Conservation (phyloP, 2,888 invertebrate species). For the Deilephila elpenor region DNA sequence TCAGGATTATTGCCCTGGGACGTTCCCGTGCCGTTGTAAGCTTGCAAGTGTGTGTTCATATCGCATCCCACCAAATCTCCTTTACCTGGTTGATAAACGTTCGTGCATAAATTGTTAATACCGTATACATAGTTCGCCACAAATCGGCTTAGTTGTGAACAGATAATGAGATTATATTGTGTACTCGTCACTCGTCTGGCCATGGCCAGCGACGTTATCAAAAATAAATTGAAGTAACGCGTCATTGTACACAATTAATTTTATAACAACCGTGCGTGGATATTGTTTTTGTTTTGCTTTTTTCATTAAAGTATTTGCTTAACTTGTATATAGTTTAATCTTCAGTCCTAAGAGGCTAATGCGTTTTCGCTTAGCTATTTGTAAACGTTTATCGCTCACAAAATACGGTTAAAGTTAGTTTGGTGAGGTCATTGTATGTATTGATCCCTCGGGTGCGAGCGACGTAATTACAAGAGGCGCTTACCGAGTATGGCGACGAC, state of each 20-base stretch:
- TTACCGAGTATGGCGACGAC: conserved; percentile 98
- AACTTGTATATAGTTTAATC: background rate
- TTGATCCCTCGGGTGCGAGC: background rate
- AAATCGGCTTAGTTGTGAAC: conserved; percentile 28
- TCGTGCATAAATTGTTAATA: conserved; percentile 31
- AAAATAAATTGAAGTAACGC: background rate
- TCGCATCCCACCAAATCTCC: conserved; percentile 98
- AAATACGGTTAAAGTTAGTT: conserved; percentile 13
- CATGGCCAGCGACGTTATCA: background rate
- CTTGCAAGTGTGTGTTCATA: conserved; percentile 92
- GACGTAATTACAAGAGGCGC: conserved; percentile 48
- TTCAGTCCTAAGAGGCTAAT: background rate
- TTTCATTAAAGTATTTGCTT: background rate
- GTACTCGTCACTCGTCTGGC: background rate
- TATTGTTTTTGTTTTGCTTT: background rate
- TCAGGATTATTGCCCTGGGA: conserved; percentile 87
- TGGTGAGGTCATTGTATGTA: conserved; percentile 16
- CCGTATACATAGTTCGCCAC: conserved; percentile 15
- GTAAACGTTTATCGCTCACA: background rate
- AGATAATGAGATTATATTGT: conserved; percentile 28
- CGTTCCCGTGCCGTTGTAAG: conserved; percentile 85
- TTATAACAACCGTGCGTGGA: background rate
- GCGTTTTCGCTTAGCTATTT: background rate
- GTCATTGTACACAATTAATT: background rate
- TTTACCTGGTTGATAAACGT: conserved; percentile 88